Evolutionary conservation across 2,797 vertebrate species (phyloP).

Genomic region (Pogoniulus pusillus): DNA sequence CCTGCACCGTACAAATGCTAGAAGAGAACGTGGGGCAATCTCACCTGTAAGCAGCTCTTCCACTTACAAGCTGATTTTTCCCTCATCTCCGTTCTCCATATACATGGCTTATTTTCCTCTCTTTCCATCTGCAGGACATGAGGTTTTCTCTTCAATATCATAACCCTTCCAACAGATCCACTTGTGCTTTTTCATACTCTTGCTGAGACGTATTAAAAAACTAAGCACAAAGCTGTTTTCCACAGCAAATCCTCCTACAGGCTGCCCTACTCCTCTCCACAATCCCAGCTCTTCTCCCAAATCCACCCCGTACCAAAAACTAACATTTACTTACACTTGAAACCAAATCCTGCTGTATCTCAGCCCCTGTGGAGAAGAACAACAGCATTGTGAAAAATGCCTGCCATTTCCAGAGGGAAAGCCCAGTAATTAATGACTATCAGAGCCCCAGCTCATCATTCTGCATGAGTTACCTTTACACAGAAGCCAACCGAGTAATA

Average conservation of each 20-base stretch:
- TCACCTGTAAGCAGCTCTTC: background rate
- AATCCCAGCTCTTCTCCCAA: background rate
- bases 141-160: constrained; percentile 43
- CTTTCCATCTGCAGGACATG: background rate
- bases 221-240: background rate
- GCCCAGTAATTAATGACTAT: background rate
- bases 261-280: background rate
- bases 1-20: accelerated
- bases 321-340: background rate
- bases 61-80: background rate
- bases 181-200: background rate
- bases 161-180: constrained; percentile 20
- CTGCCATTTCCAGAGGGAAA: background rate
- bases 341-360: background rate
- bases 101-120: background rate
- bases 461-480: background rate
- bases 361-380: background rate
- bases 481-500: background rate
- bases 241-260: background rate
- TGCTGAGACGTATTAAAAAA: background rate
- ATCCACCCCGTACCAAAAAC: background rate
- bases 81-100: background rate
- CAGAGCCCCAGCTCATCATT: background rate
- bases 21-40: accelerated
- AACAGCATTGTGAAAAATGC: background rate